Conservation (phyloP, 1,140 invertebrate genomes). For the Procambarus clarkii region DNA sequence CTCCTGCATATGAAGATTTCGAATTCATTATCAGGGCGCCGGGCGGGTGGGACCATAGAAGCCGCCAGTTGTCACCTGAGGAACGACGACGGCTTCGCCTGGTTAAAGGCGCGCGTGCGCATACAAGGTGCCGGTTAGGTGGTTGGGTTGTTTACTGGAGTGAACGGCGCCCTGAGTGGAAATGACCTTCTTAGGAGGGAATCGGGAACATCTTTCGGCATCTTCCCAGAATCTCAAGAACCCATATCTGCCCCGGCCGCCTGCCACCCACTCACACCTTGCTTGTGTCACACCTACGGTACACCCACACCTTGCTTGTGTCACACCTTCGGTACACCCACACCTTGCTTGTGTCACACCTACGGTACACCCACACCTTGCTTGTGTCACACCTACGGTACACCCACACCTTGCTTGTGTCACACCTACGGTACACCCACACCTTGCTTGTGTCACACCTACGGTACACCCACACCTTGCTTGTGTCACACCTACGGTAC, state of each 20-base stretch:
- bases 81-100: neutral
- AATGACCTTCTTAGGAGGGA: neutral
- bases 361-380: too few species aligned
- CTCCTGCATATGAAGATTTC: conserved; percentile 2
- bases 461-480: too few species aligned
- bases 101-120: too few species aligned
- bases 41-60: neutral
- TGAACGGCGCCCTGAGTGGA: neutral
- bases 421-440: too few species aligned
- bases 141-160: neutral
- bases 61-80: neutral
- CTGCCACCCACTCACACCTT: neutral
- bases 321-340: too few species aligned
- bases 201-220: neutral
- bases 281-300: too few species aligned
- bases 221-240: neutral
- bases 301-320: too few species aligned
- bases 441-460: too few species aligned
- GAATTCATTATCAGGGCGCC: neutral
- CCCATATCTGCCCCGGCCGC: neutral
- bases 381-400: too few species aligned
- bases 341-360: too few species aligned
- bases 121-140: neutral
- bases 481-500: too few species aligned
- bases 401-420: too few species aligned